Evolutionary conservation across 2,113 vertebrate genomes (phyloP), one percentile per base, ranked within the genome.

Genomic region (Holacanthus passer): DNA sequence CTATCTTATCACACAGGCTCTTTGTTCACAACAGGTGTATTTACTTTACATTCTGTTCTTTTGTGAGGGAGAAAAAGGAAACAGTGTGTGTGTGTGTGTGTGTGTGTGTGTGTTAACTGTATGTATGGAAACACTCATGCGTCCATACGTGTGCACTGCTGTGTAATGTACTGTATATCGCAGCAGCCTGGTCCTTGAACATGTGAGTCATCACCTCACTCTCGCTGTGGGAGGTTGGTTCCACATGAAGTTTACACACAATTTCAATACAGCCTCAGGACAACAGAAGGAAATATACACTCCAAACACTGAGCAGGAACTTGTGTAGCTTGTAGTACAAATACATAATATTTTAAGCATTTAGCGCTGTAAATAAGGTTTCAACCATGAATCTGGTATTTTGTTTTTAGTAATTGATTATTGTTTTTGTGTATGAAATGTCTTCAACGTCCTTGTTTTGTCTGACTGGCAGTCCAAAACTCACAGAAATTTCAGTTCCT

Each of bases 1-100:
- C 37, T 72, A 63, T 86, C 43, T 53, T 55, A 35, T 74, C 74
- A 74, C 58, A 48, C 63, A 3, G 17, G 58, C 41, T 71, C 67
- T 82, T 32, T 60, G 68, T 29, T 73, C 43, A 79, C 83, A 86
- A 52, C 87, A 90, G 88, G 77, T 88, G 87, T 81, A 9, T 89
- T 89, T 88, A 79, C 66, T 68, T 70, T 71, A 59, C 52, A 74
- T 64, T 39, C 53, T 74, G 58, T 12, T 82, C 68, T 75, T 74
- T 74, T 81, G 68, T 79, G n/a, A 73, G 29, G 7, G 12, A 43
- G 56, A 60, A 74, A 66, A 65, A 74, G 55, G 67, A 79, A 83
- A 82, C 56, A 47, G 53, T 45, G 29, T 79, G 39, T 81, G 59
- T 83, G 29, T 83, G 58, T 45, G n/a, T 35, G 35, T 35, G 35